These are phyloP conservation scores for Cyanoliseus patagonus DNA, from an alignment of 2,113 vertebrate species.

Conservation along the genomic window DNA sequence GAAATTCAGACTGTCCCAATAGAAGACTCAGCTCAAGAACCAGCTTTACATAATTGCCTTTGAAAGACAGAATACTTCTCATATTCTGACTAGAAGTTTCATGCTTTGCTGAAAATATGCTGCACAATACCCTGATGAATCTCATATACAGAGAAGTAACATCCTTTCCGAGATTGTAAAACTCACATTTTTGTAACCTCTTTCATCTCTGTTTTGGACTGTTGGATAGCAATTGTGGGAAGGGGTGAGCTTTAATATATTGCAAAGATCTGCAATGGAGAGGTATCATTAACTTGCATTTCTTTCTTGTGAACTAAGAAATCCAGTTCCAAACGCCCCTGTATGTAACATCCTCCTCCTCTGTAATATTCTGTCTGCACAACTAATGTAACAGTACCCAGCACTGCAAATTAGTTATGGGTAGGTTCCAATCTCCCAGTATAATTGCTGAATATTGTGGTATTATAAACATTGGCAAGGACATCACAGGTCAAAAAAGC, in stretches of 20 bases:
- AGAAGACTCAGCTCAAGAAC: not conserved
- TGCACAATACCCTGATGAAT: not conserved
- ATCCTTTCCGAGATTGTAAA: not conserved
- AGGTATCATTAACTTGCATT: not conserved
- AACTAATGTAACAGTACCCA: not conserved
- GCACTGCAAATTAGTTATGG: not conserved
- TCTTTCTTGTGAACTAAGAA: not conserved
- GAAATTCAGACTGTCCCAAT: not conserved
- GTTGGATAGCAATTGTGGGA: not conserved
- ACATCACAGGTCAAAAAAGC: not conserved
- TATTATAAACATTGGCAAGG: constrained; percentile 14
- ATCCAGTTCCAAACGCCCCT: not conserved
- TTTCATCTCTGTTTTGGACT: not conserved
- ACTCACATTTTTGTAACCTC: not conserved
- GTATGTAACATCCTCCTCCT: not conserved
- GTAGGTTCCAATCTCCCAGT: not conserved
- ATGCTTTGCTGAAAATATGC: not conserved
- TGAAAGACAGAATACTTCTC: not conserved
- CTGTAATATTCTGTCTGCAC: not conserved
- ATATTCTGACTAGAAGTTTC: not conserved
- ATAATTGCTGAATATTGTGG: not conserved
- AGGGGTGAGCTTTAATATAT: not conserved
- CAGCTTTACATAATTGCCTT: not conserved
- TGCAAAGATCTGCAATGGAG: not conserved
- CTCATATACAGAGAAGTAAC: not conserved